phyloP scores from a whole-genome alignment of 2,797 vertebrate genomes.

The Ctenopoma multispine region DNA sequence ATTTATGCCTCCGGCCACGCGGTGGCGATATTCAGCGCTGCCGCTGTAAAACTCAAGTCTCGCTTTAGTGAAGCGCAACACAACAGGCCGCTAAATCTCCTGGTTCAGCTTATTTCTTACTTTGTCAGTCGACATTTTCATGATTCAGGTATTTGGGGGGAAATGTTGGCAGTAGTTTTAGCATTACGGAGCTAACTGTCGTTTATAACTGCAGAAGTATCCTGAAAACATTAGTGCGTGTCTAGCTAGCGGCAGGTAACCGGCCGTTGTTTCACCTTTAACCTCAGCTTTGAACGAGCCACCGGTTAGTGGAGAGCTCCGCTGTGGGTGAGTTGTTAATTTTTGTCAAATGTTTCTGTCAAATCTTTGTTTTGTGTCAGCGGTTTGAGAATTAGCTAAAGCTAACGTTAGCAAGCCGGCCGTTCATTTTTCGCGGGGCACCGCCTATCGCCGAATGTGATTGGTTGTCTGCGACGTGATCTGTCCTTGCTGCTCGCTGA shows the following conservation, averaged over 20 bases:
- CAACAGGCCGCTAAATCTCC: fast-evolving
- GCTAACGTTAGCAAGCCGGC: constrained; percentile 8
- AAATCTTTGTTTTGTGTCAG: fast-evolving
- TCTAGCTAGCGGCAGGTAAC: background rate
- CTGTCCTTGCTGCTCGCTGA: constrained; percentile 5
- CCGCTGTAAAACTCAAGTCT: background rate
- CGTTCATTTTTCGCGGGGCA: constrained; percentile 66
- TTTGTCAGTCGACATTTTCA: constrained; percentile 1
- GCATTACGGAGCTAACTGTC: background rate
- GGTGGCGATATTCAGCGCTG: constrained; percentile 17
- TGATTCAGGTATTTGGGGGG: fast-evolving
- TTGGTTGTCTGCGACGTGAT: constrained; percentile 32
- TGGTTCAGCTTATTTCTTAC: fast-evolving
- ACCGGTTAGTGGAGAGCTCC: fast-evolving
- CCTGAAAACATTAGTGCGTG: background rate
- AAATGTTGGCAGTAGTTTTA: fast-evolving
- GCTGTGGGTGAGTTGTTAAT: background rate
- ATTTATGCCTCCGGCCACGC: constrained; percentile 15
- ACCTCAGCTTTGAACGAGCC: background rate
- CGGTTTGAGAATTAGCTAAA: background rate
- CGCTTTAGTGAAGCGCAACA: background rate
- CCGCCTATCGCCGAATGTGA: constrained; percentile 24
- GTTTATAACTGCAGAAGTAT: background rate
- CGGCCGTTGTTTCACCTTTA: no score
- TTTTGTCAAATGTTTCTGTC: fast-evolving